These are phyloP conservation scores for Acanthosoma haemorrhoidale DNA, from an alignment of 2,888 invertebrate genomes.

Conservation along the genomic window DNA sequence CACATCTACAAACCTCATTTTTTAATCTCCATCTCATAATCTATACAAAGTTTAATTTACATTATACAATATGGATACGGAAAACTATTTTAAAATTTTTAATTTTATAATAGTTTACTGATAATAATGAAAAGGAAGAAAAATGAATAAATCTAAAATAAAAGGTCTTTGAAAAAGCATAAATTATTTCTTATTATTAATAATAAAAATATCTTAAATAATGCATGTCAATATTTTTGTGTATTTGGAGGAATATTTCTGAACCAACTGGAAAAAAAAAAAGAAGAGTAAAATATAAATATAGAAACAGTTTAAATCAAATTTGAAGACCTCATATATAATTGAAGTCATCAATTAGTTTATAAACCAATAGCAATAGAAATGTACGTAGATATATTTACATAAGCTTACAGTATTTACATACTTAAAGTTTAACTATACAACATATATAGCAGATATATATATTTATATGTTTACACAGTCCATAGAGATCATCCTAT, in stretches of 20 bases:
- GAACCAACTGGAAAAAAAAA: not conserved
- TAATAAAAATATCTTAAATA: constrained; percentile 1
- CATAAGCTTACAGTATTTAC: constrained; percentile 5
- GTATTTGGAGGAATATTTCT: not conserved
- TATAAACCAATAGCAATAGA: not conserved
- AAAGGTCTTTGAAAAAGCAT: not conserved
- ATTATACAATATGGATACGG: no score
- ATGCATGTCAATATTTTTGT: not conserved
- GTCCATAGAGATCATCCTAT: not conserved
- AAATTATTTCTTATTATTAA: not conserved
- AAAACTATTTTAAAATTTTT: not conserved
- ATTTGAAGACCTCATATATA: not conserved
- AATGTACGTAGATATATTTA: not conserved
- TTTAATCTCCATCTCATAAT: not conserved
- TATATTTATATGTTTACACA: not conserved
- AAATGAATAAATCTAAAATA: not conserved
- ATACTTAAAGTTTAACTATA: not conserved
- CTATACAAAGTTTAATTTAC: not conserved
- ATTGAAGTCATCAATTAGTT: not conserved
- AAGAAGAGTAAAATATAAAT: not conserved
- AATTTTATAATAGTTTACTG: not conserved
- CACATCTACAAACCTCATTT: not conserved
- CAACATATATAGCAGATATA: not conserved
- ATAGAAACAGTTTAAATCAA: not conserved
- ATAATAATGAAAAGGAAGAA: not conserved